Conservation (phyloP, 2,888 invertebrate genomes). For the Agonum fuliginosum region DNA sequence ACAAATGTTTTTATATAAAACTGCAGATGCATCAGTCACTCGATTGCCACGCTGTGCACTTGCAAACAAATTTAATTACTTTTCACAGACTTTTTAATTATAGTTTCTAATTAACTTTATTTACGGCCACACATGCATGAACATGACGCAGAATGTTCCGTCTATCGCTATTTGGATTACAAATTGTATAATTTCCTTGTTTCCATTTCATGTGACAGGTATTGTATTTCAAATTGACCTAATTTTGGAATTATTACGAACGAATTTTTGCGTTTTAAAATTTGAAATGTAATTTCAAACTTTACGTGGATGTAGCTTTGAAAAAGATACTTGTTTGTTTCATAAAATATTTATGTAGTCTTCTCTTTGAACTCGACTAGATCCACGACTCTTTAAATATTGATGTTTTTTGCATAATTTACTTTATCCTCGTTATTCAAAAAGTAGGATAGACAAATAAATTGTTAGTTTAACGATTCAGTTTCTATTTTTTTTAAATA, state of each 20-base stretch:
- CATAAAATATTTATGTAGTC: not conserved
- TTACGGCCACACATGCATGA: not conserved
- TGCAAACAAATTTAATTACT: slow-evolving; percentile 18
- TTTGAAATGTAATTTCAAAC: not conserved
- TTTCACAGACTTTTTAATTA: slow-evolving; percentile 20
- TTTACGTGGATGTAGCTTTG: not conserved
- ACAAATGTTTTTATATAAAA: slow-evolving; percentile 9
- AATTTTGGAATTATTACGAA: not conserved
- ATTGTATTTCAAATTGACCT: not conserved
- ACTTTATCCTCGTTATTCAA: too few species aligned
- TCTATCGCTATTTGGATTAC: not conserved
- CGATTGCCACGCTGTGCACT: slow-evolving; percentile 3
- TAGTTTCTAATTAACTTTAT: not conserved
- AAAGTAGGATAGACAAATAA: too few species aligned
- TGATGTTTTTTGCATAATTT: too few species aligned
- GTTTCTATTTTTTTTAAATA: too few species aligned
- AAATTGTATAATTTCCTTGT: not conserved
- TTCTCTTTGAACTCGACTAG: not conserved
- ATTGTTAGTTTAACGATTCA: too few species aligned
- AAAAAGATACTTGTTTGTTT: not conserved
- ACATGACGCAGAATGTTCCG: not conserved
- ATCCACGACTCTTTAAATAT: too few species aligned
- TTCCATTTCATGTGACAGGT: not conserved
- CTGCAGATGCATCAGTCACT: not conserved
- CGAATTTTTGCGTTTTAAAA: not conserved